Percentiles rank a stretch among this genome's conserved stretches.
phyloP scores from a whole-genome alignment of 2,888 invertebrate species.

The Tetrapedia diversipes region DNA sequence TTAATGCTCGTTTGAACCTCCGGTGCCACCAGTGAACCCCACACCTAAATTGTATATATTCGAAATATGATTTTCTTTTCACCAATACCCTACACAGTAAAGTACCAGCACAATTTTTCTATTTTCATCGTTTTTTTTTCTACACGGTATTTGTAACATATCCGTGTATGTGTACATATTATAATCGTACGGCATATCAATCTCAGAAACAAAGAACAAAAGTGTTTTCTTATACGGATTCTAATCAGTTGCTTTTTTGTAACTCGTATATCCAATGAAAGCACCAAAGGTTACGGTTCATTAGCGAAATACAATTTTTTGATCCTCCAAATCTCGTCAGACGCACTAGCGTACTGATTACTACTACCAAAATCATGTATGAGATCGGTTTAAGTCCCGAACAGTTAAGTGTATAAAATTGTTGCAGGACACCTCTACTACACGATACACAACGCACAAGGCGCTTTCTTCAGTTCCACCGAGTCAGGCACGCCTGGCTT shows the following conservation, averaged over 20 bases:
- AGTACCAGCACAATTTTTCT: background rate
- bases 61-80: slow-evolving; percentile 21
- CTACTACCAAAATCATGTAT: slow-evolving; percentile 69
- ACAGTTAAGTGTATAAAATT: slow-evolving; percentile 77
- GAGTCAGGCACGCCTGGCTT: slow-evolving; percentile 75
- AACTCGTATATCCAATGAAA: slow-evolving; percentile 53
- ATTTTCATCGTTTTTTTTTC: background rate
- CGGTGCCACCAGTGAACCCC: slow-evolving; percentile 61
- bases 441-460: slow-evolving; percentile 69
- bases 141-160: slow-evolving; percentile 17
- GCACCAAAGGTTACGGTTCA: slow-evolving; percentile 70
- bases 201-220: slow-evolving; percentile 37
- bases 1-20: slow-evolving; percentile 68
- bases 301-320: slow-evolving; percentile 74
- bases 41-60: slow-evolving; percentile 42
- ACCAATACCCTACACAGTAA: slow-evolving; percentile 39
- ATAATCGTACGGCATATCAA: slow-evolving; percentile 36
- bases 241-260: slow-evolving; percentile 4
- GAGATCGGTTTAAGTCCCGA: slow-evolving; percentile 76
- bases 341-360: slow-evolving; percentile 72
- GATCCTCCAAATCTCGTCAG: slow-evolving; percentile 75
- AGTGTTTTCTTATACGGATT: slow-evolving; percentile 15
- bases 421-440: slow-evolving; percentile 75
- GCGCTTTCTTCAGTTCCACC: slow-evolving; percentile 68
- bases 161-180: slow-evolving; percentile 23